Base-by-base conservation (phyloP, 2,888 invertebrate genomes). In the Pollenia labialis region DNA sequence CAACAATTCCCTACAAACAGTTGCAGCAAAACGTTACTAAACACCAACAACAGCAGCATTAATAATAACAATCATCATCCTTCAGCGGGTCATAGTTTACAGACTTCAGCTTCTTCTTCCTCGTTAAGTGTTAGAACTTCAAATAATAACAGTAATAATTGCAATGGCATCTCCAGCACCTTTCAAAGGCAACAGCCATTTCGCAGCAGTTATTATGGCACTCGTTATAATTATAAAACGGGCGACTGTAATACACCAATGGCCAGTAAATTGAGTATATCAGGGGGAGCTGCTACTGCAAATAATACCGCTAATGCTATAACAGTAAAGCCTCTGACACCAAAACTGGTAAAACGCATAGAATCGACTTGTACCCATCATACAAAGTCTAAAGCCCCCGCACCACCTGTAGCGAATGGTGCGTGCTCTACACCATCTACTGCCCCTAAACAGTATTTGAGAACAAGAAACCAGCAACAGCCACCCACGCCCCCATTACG, bases 131-230 rank as follows among this genome's bases (percentile, higher is more conserved):
- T 62, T 52, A 85, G 69, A 77, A 50, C 11, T 14, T 62, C 52
- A 68, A 89, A 83, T 32, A 89, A 83, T 56, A 89, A 44, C n/a
- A 23, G 14, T 14, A 81, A 88, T 68, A 87, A 48, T 75, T 79
- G 58, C 44, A 88, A 62, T 40, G 88, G 69, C 64, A 88, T 85
- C 75, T 81, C 85, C 81, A 71, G 84, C 81, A 89, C 90, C 62
- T 92, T 92, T 76, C 88, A 89, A 58, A 90, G 93, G 71, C 92
- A 92, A 87, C 93, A 93, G 80, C 92, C 93, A 71, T 91, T 92
- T 88, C 91, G 93, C 58, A 93, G 91, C 88, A 93, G 92, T 89
- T 92, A 91, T 87, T 92, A 93, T 89, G 90, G 91, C 77, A 93
- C 90, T 74, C 90, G 91, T 42, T 89, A 88, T 72, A 88, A 88